Conservation (phyloP, 2,113 vertebrate species). For the Pholis gunnellus region DNA sequence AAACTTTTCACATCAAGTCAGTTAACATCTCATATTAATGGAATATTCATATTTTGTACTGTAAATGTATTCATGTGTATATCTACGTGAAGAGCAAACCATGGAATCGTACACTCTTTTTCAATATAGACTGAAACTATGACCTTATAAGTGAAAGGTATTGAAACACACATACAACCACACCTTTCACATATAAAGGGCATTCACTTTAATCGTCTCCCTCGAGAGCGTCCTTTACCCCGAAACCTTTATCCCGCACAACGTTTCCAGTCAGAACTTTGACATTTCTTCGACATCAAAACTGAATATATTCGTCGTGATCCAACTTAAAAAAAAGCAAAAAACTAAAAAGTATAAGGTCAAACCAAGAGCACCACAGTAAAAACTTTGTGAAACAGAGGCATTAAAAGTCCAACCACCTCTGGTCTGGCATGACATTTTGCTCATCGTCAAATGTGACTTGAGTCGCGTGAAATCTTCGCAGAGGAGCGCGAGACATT, state of each 20-base stretch:
- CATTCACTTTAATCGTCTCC: constrained; percentile 36
- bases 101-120: neutral
- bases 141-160: constrained; percentile 46
- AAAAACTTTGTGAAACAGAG: constrained; percentile 23
- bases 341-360: constrained; percentile 42
- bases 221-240: constrained; percentile 1
- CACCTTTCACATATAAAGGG: constrained; percentile 40
- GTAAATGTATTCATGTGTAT: neutral
- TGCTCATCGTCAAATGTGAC: constrained; percentile 22
- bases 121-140: neutral
- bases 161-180: constrained; percentile 21
- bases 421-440: neutral
- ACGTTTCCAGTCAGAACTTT: constrained; percentile 31
- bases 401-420: constrained; percentile 3
- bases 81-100: neutral
- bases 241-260: constrained; percentile 19
- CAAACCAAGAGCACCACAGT: neutral
- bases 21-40: neutral
- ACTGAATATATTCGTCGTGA: constrained; percentile 13
- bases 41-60: neutral
- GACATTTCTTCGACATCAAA: constrained; percentile 48
- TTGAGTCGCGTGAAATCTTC: constrained; percentile 46
- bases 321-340: neutral
- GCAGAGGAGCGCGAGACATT: neutral
- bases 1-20: neutral